These are phyloP conservation scores for Sinocyclocheilus anophthalmus DNA, from an alignment of 2,113 vertebrate genomes.

Conservation along the genomic window DNA sequence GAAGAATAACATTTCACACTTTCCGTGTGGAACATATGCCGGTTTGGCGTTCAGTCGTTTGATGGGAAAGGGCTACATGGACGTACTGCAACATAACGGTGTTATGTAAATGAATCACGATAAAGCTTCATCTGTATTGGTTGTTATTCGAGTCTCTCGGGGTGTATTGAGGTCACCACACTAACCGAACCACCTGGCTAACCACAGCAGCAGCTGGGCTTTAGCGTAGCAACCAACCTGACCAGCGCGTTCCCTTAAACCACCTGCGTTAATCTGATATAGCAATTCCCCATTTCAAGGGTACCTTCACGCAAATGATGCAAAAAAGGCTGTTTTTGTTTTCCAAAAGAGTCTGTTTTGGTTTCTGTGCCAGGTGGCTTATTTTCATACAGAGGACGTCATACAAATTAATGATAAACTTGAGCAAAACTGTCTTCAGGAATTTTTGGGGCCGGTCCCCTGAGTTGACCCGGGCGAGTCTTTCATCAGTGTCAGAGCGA, in stretches of 20 bases:
- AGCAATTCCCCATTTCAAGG: conserved; percentile 61
- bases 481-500: conserved; percentile 75
- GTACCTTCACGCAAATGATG: conserved; percentile 40
- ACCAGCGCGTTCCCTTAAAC: conserved; percentile 57
- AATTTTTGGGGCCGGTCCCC: conserved; percentile 69
- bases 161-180: conserved; percentile 62
- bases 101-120: conserved; percentile 52
- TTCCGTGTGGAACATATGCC: conserved; percentile 47
- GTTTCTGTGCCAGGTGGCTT: conserved; percentile 41
- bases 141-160: conserved; percentile 58
- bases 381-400: conserved; percentile 54
- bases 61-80: conserved; percentile 24
- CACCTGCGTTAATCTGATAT: conserved; percentile 58
- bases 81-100: conserved; percentile 34
- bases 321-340: background rate
- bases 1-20: conserved; percentile 45
- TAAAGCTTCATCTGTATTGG: conserved; percentile 56
- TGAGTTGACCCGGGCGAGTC: conserved; percentile 64
- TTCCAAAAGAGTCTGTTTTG: background rate
- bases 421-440: conserved; percentile 68
- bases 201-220: conserved; percentile 72
- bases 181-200: conserved; percentile 64
- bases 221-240: conserved; percentile 58
- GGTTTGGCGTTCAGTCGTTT: conserved; percentile 34
- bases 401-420: conserved; percentile 66